phyloP scores from a whole-genome alignment of 2,888 invertebrate genomes.

The Athalia cordata region DNA sequence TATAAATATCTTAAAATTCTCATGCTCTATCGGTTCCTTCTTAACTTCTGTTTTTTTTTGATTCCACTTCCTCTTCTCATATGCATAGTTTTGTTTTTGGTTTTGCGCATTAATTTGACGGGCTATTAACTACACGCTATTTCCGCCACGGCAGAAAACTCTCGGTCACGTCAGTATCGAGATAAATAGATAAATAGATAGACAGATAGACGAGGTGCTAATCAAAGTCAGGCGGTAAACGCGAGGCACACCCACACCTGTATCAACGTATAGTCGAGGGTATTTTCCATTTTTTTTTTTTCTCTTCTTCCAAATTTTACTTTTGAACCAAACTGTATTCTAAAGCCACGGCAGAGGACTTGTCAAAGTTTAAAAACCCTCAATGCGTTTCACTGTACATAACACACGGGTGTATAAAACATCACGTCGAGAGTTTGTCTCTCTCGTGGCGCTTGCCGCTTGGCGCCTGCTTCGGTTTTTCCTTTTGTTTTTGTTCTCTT shows the following conservation, averaged over 20 bases:
- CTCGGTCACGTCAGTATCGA: conserved; percentile 29
- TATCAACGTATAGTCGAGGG: conserved; percentile 1
- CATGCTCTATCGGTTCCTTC: too few relatives aligned
- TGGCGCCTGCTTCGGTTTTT: conserved; percentile 29
- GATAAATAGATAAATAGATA: neutral
- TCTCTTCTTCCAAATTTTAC: neutral
- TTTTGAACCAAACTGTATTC: neutral
- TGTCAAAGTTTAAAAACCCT: neutral
- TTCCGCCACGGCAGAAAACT: conserved; percentile 8
- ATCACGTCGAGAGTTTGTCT: conserved; percentile 8
- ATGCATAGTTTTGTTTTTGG: neutral
- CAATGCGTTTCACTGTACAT: neutral
- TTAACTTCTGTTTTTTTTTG: too few relatives aligned
- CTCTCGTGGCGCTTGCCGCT: conserved; percentile 20
- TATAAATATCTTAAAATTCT: too few relatives aligned
- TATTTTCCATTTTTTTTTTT: neutral
- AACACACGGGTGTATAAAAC: neutral
- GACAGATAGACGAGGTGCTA: conserved; percentile 36
- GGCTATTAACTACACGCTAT: neutral
- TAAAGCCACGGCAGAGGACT: neutral
- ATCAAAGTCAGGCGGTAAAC: conserved; percentile 41
- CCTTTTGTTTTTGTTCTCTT: neutral
- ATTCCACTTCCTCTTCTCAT: too few relatives aligned
- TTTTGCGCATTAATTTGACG: conserved; percentile 38
- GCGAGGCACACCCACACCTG: conserved; percentile 37